Evolutionary conservation across 2,888 invertebrate genomes (phyloP), one percentile per base, ranked within the genome.

Genomic region (Chymomyza procnemis): DNA sequence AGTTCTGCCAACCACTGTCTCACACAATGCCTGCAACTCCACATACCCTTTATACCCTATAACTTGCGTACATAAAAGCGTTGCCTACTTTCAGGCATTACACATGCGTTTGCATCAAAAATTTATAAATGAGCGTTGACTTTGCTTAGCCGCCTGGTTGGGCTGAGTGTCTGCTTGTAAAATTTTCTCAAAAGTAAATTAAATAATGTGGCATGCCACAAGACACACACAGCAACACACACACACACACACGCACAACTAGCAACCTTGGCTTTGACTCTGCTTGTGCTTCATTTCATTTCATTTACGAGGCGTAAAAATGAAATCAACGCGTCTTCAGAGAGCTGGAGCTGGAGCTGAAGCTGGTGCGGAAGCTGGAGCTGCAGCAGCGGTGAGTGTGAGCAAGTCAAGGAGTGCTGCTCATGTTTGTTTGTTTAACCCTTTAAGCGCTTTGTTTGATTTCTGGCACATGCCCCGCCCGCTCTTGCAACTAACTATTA

Each of bases 191-290:
- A 81, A 87, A 79, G 78, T 80, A 87, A 83, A 87, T 85, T 84
- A 86, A 82, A 82, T 81, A 85, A 85, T 84, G 87, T 81, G 85
- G 85, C 85, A 75, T 84, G 77, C 85, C 87, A 71, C 87, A 80
- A 77, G 72, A 71, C 68, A 62, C 76, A 62, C 64, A 73, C n/a
- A 67, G 67, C 67, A 65, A 46, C 46, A 30, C 63, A 65, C 57
- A 52, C 56, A 55, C 26, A 3, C 26, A 26, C 3, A 19, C 58
- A 48, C 67, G 58, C 67, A 50, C 50, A 50, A 50, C 19, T 50
- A 50, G 19, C 50, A 50, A 48, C 46, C 52, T 71, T 65, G 64
- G 59, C 54, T 67, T 47, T 4, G 18, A 4, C 22, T 12, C 14
- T n/a, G 61, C 48, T 47, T 65, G 71, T 50, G 61, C 69, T 64